Conservation (phyloP, 2,888 invertebrate genomes). For the Xanthorhoe designata region DNA sequence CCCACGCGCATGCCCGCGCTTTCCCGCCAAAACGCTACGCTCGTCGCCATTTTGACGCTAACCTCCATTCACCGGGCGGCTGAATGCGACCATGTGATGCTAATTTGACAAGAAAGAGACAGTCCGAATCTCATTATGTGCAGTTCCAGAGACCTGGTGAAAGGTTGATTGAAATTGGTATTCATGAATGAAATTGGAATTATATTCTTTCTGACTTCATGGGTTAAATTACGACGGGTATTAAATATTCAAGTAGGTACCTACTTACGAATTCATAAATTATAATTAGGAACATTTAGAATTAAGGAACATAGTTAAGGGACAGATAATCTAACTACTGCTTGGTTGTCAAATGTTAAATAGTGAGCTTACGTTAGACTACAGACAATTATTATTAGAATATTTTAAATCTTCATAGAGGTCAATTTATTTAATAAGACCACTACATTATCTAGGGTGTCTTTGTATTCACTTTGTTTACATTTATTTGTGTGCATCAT, state of each 20-base stretch:
- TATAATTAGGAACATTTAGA: no score
- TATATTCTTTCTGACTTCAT: not conserved
- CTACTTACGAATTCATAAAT: no score
- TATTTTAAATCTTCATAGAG: no score
- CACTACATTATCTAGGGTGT: no score
- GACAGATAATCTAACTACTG: no score
- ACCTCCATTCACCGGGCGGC: constrained; percentile 42
- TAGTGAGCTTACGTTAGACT: no score
- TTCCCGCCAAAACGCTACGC: constrained; percentile 77
- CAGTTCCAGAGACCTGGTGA: constrained; percentile 19
- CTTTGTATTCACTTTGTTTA: no score
- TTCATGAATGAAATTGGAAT: constrained; percentile 11
- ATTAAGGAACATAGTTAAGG: no score
- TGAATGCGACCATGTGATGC: constrained; percentile 48
- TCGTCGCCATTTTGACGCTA: constrained; percentile 47
- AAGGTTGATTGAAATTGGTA: not conserved
- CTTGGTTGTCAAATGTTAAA: no score
- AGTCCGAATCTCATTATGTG: constrained; percentile 35
- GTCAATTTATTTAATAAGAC: no score
- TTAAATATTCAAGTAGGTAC: not conserved
- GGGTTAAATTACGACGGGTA: not conserved
- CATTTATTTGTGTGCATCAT: no score
- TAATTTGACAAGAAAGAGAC: constrained; percentile 50
- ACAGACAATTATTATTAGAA: no score
- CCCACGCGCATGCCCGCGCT: constrained; percentile 64